Percentiles rank a stretch among this genome's conserved stretches.
phyloP scores from a whole-genome alignment of 1,140 invertebrate species.

The Nomia melanderi region DNA sequence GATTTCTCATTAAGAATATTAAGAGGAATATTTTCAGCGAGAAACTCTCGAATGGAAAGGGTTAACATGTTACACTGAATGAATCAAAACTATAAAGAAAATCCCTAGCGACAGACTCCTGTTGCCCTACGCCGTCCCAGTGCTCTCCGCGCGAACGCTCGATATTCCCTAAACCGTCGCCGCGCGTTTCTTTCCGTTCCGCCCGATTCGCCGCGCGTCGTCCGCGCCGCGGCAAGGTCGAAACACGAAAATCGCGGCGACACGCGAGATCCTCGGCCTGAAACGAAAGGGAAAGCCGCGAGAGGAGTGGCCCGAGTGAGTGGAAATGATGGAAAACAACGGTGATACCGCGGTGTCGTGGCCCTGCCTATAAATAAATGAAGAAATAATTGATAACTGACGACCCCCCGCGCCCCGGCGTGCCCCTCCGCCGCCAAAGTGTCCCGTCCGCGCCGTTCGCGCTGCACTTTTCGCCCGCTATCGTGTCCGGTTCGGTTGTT shows the following conservation, averaged over 20 bases:
- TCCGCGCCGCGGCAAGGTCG: no score
- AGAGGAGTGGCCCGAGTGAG: slow-evolving; percentile 19
- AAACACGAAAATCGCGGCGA: not conserved
- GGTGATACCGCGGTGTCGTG: slow-evolving; percentile 71
- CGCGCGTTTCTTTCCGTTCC: no score
- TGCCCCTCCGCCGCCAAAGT: not conserved
- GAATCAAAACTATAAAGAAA: no score
- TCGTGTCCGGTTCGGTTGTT: slow-evolving; percentile 54
- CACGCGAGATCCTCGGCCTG: slow-evolving; percentile 1
- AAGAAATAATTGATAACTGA: slow-evolving; percentile 74
- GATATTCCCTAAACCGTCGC: no score
- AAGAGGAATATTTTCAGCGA: no score
- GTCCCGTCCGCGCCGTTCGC: slow-evolving; percentile 48
- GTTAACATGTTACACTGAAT: no score
- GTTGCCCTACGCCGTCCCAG: no score
- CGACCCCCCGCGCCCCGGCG: slow-evolving; percentile 46
- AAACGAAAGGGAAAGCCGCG: slow-evolving; percentile 18
- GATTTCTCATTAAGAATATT: no score
- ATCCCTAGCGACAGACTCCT: no score
- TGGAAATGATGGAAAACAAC: slow-evolving; percentile 72
- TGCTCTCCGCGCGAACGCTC: no score
- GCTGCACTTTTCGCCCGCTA: slow-evolving; percentile 66
- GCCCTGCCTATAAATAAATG: slow-evolving; percentile 74
- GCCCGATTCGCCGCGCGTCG: no score
- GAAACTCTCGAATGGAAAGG: no score